A percentile compares a stretch with the other conserved stretches of the same genome.
phyloP scores from a whole-genome alignment of 2,888 invertebrate genomes.

The Xylota sylvarum region DNA sequence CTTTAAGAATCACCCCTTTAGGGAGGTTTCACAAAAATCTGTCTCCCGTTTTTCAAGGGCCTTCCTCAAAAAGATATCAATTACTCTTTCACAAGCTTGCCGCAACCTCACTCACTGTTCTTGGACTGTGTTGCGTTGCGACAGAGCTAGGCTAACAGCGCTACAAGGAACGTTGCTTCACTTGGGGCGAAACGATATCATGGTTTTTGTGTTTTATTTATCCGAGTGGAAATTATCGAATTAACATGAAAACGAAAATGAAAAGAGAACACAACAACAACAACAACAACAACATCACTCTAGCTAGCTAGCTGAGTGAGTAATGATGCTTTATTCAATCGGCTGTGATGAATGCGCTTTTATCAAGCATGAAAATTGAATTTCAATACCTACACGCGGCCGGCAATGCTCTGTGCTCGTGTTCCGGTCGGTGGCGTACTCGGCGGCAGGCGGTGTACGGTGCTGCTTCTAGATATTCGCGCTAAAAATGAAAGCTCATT shows the following conservation, averaged over 20 bases:
- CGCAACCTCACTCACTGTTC: conserved; percentile 41
- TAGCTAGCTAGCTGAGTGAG: conserved; percentile 43
- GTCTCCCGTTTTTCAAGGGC: conserved; percentile 54
- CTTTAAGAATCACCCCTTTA: conserved; percentile 11
- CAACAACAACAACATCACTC: conserved; percentile 31
- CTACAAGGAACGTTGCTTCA: conserved; percentile 28
- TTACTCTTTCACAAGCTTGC: conserved; percentile 53
- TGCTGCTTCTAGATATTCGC: conserved; percentile 7
- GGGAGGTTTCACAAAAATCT: conserved; percentile 15
- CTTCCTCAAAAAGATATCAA: conserved; percentile 52
- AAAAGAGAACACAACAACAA: conserved; percentile 51
- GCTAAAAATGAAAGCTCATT: conserved; percentile 67
- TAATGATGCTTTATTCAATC: conserved; percentile 75
- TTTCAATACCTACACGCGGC: conserved; percentile 66
- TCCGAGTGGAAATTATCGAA: conserved; percentile 75
- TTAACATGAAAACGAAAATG: conserved; percentile 71
- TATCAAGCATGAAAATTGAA: conserved; percentile 77
- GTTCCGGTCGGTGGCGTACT: conserved; percentile 11
- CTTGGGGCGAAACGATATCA: conserved; percentile 63
- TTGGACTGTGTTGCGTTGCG: conserved; percentile 32
- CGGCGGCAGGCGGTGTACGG: not conserved
- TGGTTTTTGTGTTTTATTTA: conserved; percentile 71
- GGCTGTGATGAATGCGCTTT: conserved; percentile 75
- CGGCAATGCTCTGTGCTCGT: conserved; percentile 8
- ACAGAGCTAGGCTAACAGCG: not conserved